Evolutionary conservation across 1,140 invertebrate genomes (phyloP).

Genomic region (Lordiphosa collinella): DNA sequence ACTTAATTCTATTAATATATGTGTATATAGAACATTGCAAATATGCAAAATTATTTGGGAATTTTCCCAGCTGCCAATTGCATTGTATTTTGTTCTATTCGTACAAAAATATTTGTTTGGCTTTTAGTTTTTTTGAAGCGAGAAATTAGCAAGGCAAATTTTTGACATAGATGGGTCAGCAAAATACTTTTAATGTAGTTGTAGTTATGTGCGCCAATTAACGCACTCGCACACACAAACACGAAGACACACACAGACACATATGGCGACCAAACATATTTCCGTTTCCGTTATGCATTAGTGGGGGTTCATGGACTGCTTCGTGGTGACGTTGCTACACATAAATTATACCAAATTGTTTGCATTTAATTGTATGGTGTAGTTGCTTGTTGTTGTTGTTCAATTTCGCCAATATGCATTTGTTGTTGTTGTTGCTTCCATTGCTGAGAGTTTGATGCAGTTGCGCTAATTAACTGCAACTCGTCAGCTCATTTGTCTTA

Average conservation of each 20-base stretch:
- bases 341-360: conserved; percentile 76
- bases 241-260: conserved; percentile 3
- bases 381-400: conserved; percentile 21
- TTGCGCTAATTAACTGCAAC: conserved; percentile 67
- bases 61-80: conserved; percentile 23
- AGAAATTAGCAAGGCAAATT: conserved; percentile 64
- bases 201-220: conserved; percentile 39
- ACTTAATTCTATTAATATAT: conserved; percentile 43
- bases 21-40: conserved; percentile 19
- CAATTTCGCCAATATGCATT: conserved; percentile 39
- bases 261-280: conserved; percentile 56
- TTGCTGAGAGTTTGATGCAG: conserved; percentile 48
- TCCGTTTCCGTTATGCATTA: conserved; percentile 72
- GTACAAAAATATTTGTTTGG: conserved; percentile 19
- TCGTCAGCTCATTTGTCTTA: conserved; percentile 56
- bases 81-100: neutral
- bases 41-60: conserved; percentile 33
- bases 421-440: conserved; percentile 1
- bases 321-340: conserved; percentile 40
- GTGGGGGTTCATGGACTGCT: conserved; percentile 36
- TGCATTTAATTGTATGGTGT: conserved; percentile 67
- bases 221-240: conserved; percentile 15
- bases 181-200: conserved; percentile 36
- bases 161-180: conserved; percentile 35
- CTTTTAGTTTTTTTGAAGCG: conserved; percentile 6